These are phyloP conservation scores for Pteronotus mesoamericanus DNA, from an alignment of 2,797 vertebrate species.

Conservation along the genomic window DNA sequence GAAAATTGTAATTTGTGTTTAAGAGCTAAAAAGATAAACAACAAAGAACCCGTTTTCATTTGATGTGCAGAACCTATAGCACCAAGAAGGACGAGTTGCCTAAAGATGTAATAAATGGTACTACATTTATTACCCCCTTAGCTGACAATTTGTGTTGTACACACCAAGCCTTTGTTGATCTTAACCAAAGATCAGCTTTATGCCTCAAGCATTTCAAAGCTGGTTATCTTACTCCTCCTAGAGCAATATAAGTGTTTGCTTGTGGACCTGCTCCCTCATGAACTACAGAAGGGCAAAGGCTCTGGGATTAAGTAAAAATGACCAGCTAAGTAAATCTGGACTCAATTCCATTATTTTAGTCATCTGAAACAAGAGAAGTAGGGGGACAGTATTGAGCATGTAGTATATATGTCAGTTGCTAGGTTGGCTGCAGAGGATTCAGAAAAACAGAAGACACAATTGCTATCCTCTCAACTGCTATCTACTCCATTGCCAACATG, in stretches of 20 bases:
- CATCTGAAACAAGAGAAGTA: background rate
- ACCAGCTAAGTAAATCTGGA: background rate
- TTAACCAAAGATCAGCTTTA: constrained; percentile 24
- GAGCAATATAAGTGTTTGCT: background rate
- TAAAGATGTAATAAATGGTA: background rate
- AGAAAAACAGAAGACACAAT: background rate
- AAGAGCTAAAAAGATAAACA: background rate
- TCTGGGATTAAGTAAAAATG: background rate
- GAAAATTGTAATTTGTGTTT: background rate
- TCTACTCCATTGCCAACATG: background rate
- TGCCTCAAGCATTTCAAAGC: background rate
- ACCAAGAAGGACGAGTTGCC: background rate
- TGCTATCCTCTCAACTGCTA: background rate
- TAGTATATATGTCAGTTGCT: background rate
- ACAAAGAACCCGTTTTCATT: background rate
- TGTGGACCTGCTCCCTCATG: background rate
- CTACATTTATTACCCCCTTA: background rate
- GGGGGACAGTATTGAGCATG: background rate
- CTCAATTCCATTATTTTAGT: constrained; percentile 1
- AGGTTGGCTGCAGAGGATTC: background rate
- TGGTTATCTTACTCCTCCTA: background rate
- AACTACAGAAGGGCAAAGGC: background rate
- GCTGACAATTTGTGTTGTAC: background rate
- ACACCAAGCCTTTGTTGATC: background rate
- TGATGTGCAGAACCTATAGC: background rate